Evolutionary conservation across 1,140 invertebrate species (phyloP), one percentile per base, ranked within the genome.

Genomic region (Belonocnema kinseyi): DNA sequence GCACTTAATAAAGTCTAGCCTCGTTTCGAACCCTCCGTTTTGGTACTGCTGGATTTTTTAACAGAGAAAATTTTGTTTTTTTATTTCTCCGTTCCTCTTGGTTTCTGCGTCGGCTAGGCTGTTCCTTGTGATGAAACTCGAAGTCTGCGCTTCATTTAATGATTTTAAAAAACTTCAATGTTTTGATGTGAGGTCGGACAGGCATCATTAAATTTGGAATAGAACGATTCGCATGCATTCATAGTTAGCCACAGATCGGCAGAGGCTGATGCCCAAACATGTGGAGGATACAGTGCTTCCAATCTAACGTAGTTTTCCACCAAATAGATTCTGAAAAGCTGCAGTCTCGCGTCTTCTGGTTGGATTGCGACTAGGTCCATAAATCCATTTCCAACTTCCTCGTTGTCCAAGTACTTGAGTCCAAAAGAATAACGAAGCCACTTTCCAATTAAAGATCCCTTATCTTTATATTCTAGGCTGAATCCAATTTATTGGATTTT

Each of bases 191-290:
- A 53, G 14, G 75, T n/a, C 51, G 26, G 8, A 72, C 33, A 16
- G 7, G 8, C 70, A 13, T 10, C 50, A 16, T 16, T 16, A 50
- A 19, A 76, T 52, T 76, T 73, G 1, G n/a, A 72, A 52, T 77
- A 12, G 17, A 77, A 77, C 1, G 40, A 33, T 54, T 77, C 76
- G 19, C 76, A 73, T 50, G 71, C 76, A 73, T 77, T 73, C 6
- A 53, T 73, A 16, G 71, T 73, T 14, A 71, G 21, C 56, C 54
- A 77, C 1, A 73, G 17, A 26, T 26, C 61, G 14, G 11, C 6
- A 54, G 50, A 46, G 46, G 46, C 13, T 26, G 66, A 7, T 40
- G 75, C 51, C 71, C 70, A 72, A 14, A 77, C 12, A 19, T 16
- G 6, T 1, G 51, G 50, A n/a, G 51, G 56, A 54, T 66, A 77